Evolutionary conservation across 2,113 vertebrate genomes (phyloP), one percentile per base, ranked within the genome.

Genomic region (Calyptomena viridis): DNA sequence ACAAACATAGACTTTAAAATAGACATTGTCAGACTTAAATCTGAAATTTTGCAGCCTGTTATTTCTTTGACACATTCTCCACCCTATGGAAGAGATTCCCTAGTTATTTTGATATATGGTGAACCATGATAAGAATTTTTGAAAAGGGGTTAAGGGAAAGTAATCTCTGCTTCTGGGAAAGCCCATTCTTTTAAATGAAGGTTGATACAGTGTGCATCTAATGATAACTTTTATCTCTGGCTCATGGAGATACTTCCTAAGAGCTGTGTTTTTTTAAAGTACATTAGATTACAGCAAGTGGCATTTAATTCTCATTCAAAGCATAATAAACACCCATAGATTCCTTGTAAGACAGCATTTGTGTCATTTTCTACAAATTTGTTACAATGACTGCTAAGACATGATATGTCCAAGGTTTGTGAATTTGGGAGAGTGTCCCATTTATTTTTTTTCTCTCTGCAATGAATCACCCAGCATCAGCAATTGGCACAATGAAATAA

Each of bases 281-380:
- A 7, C 60, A 84, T 80, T 79, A 83, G 39, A 88, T 93, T 87
- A 87, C 67, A 90, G 44, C 35, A 85, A 93, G 55, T 91, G 81
- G 63, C 74, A 83, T 95, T 93, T 93, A 86, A 81, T 95, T 95
- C 76, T 77, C 39, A 90, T 96, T 87, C 33, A 84, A 75, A 58
- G 33, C 62, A 81, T 69, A 80, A 80, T 47, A 93, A 92, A 78
- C 64, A 19, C 6, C 39, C 19, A 35, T 7, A 47, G 35, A 55
- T 91, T 84, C 21, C 68, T 86, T 93, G n/a, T 81, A 78, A 71
- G 60, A 78, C 31, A 81, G 23, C 11, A 74, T 87, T 91, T 86
- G 50, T 92, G 42, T 44, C 22, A 73, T 64, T 79, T 87, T 62
- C 68, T 90, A 50, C 33, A 90, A 77, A 89, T 90, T 42, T 69